These are phyloP conservation scores for Bursaphelenchus okinawaensis DNA, from an alignment of 2,888 invertebrate genomes.

Conservation along the genomic window DNA sequence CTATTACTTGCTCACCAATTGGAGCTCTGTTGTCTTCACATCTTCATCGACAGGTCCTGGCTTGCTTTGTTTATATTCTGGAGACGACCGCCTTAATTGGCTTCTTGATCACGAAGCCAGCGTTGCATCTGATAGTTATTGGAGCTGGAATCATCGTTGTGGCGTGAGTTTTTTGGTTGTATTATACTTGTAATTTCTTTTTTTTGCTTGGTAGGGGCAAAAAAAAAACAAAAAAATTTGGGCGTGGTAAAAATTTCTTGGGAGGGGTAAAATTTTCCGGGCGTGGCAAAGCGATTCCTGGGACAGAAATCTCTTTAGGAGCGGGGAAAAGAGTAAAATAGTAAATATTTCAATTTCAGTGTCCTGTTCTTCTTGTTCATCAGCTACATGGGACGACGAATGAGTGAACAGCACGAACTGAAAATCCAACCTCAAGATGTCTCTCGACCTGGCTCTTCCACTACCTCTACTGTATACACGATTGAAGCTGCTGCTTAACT, in stretches of 20 bases:
- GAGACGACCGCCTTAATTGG: slow-evolving; percentile 19
- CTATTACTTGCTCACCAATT: slow-evolving; percentile 34
- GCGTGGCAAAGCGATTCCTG: too few relatives aligned
- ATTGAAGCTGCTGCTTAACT: too few relatives aligned
- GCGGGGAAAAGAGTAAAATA: too few relatives aligned
- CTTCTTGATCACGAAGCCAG: slow-evolving; percentile 21
- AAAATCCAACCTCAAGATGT: too few relatives aligned
- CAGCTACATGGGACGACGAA: neutral
- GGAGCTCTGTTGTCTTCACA: slow-evolving; percentile 41
- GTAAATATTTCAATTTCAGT: neutral
- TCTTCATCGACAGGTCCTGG: slow-evolving; percentile 41
- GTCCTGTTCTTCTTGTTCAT: neutral
- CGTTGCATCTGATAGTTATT: slow-evolving; percentile 12
- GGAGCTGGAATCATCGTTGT: slow-evolving; percentile 15
- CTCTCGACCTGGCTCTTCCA: too few relatives aligned
- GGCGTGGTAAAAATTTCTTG: too few relatives aligned
- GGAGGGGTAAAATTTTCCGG: too few relatives aligned
- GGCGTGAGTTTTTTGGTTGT: slow-evolving; percentile 11
- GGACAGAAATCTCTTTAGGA: neutral
- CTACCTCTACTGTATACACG: too few relatives aligned
- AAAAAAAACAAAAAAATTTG: too few relatives aligned
- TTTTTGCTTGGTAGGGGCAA: neutral
- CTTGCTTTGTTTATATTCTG: slow-evolving; percentile 38
- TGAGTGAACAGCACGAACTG: too few relatives aligned
- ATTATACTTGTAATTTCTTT: too few relatives aligned